Conservation (phyloP, 2,888 invertebrate genomes). For the Andrena praecox region DNA sequence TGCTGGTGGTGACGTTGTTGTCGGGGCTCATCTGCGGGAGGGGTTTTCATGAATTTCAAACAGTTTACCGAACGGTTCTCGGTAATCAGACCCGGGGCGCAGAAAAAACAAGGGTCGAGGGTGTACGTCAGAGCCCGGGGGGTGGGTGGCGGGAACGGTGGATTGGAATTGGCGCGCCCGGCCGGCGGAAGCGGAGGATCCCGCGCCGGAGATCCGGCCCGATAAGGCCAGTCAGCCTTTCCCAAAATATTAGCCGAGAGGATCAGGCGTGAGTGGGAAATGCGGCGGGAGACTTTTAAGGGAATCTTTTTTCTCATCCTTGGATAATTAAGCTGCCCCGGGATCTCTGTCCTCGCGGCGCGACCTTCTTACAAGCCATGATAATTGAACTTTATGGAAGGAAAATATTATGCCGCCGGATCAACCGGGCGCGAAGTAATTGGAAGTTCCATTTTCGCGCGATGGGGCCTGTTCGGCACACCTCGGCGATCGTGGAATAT, state of each 20-base stretch:
- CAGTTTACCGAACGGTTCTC: constrained; percentile 62
- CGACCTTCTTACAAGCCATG: not conserved
- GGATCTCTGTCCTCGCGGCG: not conserved
- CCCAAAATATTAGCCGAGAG: constrained; percentile 37
- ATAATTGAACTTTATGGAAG: constrained; percentile 18
- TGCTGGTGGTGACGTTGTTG: constrained; percentile 91
- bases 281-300: too few species aligned
- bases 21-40: constrained; percentile 87
- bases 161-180: not conserved
- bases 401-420: constrained; percentile 16
- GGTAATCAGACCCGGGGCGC: constrained; percentile 25
- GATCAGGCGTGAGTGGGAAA: not conserved
- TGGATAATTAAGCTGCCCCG: not conserved
- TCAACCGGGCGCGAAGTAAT: not conserved
- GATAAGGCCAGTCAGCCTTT: constrained; percentile 20
- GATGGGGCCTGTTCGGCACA: not conserved
- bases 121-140: not conserved
- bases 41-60: constrained; percentile 71
- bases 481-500: not conserved
- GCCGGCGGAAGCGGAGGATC: constrained; percentile 20
- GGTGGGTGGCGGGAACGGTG: too few species aligned
- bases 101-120: constrained; percentile 35
- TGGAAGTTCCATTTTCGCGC: not conserved
- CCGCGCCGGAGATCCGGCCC: not conserved
- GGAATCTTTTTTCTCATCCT: not conserved